Base-by-base conservation (phyloP, 1,140 invertebrate genomes). In the Zaprionus lachaisei region DNA sequence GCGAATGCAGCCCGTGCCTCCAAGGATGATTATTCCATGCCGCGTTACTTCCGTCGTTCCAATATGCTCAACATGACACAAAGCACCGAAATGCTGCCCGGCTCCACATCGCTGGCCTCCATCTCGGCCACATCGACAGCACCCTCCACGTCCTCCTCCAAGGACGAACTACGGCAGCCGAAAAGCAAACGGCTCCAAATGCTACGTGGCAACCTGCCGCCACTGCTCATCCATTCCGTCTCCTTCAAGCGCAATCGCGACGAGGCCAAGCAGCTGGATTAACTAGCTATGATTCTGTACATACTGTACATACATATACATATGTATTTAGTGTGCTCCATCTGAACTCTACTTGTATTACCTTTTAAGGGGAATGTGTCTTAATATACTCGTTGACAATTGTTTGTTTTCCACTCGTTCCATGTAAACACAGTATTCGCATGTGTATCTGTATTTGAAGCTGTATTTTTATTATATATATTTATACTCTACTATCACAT, bases 121-220 rank as follows among this genome's bases (percentile, higher is more conserved):
- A 83, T 89, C 12, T 67, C 85, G 20, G 47, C 47, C 11, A 77
- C 74, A 6, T 81, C 83, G 9, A 72, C 60, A 0, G 66, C 65
- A 0, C 20, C 47, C 11, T 91, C 83, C 7, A 34, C 69, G 2
- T 58, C 77, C n/a, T 83, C 73, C 1, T 86, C 90, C 34, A 86
- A 80, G 58, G 80, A 83, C 15, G 86, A 90, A 7, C 49, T 91
- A 31, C 77, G 81, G 7, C 91, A 92, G 57, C 83, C 83, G 28
- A 93, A 92, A 62, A 93, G 83, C 69, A 93, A 93, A 61, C 80
- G 92, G 9, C 67, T 93, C 6, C 91, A 93, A 70, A 81, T 83
- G 72, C 41, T 93, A 22, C 91, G 92, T 17, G 91, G 82, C 22
- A 91, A 84, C 58, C 71, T 93, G 20, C 92, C 92, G 15, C 92